A percentile compares a stretch with the other conserved stretches of the same genome.
phyloP scores from a whole-genome alignment of 2,888 invertebrate species.

The Meghimatium bilineatum region DNA sequence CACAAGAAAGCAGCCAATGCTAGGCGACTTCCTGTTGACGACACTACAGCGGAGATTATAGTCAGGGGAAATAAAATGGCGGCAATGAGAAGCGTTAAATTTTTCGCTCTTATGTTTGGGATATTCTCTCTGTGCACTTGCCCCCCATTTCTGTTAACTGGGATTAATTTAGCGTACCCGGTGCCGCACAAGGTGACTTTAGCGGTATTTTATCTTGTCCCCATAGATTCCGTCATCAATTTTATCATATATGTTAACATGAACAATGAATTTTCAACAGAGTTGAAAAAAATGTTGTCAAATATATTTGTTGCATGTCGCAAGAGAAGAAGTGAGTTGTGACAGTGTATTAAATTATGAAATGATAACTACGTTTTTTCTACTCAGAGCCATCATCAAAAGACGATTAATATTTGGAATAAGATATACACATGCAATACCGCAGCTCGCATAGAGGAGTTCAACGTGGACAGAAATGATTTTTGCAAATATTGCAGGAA shows the following conservation, averaged over 20 bases:
- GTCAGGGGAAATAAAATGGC: not conserved
- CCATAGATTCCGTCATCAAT: not conserved
- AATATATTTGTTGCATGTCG: not conserved
- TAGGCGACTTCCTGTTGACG: not conserved
- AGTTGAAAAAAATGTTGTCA: not conserved
- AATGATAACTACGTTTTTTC: too few species aligned
- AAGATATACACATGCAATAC: too few species aligned
- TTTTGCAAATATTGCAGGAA: too few species aligned
- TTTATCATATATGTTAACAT: not conserved
- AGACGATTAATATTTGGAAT: too few species aligned
- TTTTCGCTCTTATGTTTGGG: constrained; percentile 19
- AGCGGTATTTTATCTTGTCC: not conserved
- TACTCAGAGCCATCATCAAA: too few species aligned
- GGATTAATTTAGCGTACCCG: not conserved
- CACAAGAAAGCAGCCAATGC: constrained; percentile 8
- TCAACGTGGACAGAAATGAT: too few species aligned
- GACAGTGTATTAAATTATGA: too few species aligned
- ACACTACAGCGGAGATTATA: not conserved
- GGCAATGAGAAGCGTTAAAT: constrained; percentile 13
- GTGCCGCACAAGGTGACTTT: not conserved
- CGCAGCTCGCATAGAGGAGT: too few species aligned
- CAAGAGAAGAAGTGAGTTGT: too few species aligned
- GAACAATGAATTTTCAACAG: not conserved
- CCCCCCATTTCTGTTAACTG: not conserved
- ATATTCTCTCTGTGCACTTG: not conserved